Conservation (phyloP, 2,113 vertebrate species). For the Brachyhypopomus occidentalis region DNA sequence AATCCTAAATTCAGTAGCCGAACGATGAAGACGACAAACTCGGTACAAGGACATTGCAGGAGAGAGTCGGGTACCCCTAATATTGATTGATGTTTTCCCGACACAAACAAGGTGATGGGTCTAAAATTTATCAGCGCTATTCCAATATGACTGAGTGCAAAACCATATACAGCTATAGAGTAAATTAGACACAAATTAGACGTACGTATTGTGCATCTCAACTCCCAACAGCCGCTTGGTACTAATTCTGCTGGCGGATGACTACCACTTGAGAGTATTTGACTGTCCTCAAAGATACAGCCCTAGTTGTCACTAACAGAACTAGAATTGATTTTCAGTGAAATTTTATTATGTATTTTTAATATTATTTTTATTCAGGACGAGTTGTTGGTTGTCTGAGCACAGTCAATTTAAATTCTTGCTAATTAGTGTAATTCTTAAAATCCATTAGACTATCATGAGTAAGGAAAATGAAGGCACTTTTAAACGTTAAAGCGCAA, state of each 20-base stretch:
- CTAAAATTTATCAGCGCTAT: slow-evolving; percentile 36
- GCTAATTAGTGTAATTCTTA: slow-evolving; percentile 55
- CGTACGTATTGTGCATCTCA: slow-evolving; percentile 24
- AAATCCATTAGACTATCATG: slow-evolving; percentile 55
- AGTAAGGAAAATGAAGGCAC: slow-evolving; percentile 87
- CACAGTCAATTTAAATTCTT: slow-evolving; percentile 51
- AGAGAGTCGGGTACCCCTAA: background rate
- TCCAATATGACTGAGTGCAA: slow-evolving; percentile 22
- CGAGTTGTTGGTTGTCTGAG: slow-evolving; percentile 59
- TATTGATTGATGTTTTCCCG: too few relatives aligned
- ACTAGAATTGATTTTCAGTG: slow-evolving; percentile 6
- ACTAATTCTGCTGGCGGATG: slow-evolving; percentile 77
- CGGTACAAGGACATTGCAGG: slow-evolving; percentile 30
- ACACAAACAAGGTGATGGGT: slow-evolving; percentile 25
- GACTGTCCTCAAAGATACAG: slow-evolving; percentile 53
- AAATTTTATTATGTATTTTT: slow-evolving; percentile 39
- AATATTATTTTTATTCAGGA: slow-evolving; percentile 50
- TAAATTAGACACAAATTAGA: background rate
- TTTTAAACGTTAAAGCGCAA: slow-evolving; percentile 88
- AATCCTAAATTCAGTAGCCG: background rate
- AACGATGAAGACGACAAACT: slow-evolving; percentile 5
- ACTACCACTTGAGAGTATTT: slow-evolving; percentile 68
- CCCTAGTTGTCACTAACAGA: too few relatives aligned
- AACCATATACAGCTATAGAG: background rate
- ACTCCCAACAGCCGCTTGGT: slow-evolving; percentile 69